phyloP scores from a whole-genome alignment of 2,797 vertebrate species.

The Chromis chromis region DNA sequence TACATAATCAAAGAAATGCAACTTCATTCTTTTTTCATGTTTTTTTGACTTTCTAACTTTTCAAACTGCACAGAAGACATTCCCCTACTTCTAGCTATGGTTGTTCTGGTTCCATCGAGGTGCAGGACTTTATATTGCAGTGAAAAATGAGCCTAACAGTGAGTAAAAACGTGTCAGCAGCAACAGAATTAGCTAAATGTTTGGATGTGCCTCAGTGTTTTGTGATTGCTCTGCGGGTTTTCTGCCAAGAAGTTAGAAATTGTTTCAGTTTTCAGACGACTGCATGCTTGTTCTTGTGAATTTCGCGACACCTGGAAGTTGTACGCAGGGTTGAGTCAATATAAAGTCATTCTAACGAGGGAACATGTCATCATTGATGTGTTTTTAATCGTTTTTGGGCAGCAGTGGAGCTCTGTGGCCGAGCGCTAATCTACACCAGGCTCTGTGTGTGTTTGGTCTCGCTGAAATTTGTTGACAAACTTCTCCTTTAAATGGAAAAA shows the following conservation, averaged over 20 bases:
- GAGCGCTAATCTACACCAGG: background rate
- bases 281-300: background rate
- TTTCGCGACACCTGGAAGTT: background rate
- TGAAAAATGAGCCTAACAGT: too few relatives aligned
- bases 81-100: too few relatives aligned
- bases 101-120: too few relatives aligned
- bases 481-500: conserved; percentile 35
- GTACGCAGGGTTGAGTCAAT: background rate
- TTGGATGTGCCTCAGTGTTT: background rate
- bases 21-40: too few relatives aligned
- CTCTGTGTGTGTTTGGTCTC: conserved; percentile 4
- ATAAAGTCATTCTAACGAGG: conserved; percentile 24
- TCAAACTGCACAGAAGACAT: too few relatives aligned
- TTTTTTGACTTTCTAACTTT: too few relatives aligned
- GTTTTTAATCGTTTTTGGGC: conserved; percentile 10
- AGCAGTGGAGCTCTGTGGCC: background rate
- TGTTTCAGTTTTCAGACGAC: too few relatives aligned
- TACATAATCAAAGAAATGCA: too few relatives aligned
- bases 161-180: too few relatives aligned
- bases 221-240: too few relatives aligned
- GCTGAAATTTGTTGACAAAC: conserved; percentile 15
- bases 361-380: conserved; percentile 25
- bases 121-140: too few relatives aligned
- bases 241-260: too few relatives aligned
- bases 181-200: background rate